Evolutionary conservation across 2,797 vertebrate species (phyloP), one percentile per base, ranked within the genome.

Genomic region (Coregonus suidteri): DNA sequence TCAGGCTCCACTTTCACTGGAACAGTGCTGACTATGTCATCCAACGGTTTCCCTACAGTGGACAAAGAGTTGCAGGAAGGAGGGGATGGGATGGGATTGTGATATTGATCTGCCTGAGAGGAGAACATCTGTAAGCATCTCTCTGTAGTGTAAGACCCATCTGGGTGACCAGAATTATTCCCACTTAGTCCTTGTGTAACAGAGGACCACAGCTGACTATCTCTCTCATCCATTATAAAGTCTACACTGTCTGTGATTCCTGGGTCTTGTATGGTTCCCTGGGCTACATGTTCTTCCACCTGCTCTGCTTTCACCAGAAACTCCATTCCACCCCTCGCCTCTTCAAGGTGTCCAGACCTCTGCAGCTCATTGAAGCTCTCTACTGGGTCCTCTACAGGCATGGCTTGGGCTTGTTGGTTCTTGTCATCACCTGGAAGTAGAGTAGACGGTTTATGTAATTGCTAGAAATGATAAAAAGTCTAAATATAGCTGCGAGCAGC

Each of bases 231-330:
- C 0, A 54, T 80, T 5, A 79, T 77, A 47, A 85, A 83, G 74
- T 68, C 56, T 76, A 77, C 9, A 4, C 70, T 66, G 6, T 69
- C 79, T 4, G 73, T 71, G 7, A 78, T 7, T 1, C 18, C 30
- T 0, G 31, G 0, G 47, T n/a, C 6, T 6, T 78, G 75, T 34
- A 56, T 9, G 1, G 75, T 64, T 76, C 81, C 84, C 6, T 31
- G 70, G 52, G 75, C 0, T 30, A 15, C 34, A 7, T 14, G 70
- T 34, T 83, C 81, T 25, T 83, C 86, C 0, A 34, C 78, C 3
- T 81, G 85, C 78, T 93, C 91, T 3, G 51, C 78, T 82, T 93
- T 93, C 73, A 93, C 86, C 3, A 7, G 67, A 1, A 78, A 73
- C 73, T 59, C 70, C 71, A 52, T 2, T 76, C 71, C 73, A 1